Percentiles rank a stretch among this genome's conserved stretches.
Evolutionary conservation across 2,888 invertebrate species (phyloP).

Genomic region (Papilio gigon): DNA sequence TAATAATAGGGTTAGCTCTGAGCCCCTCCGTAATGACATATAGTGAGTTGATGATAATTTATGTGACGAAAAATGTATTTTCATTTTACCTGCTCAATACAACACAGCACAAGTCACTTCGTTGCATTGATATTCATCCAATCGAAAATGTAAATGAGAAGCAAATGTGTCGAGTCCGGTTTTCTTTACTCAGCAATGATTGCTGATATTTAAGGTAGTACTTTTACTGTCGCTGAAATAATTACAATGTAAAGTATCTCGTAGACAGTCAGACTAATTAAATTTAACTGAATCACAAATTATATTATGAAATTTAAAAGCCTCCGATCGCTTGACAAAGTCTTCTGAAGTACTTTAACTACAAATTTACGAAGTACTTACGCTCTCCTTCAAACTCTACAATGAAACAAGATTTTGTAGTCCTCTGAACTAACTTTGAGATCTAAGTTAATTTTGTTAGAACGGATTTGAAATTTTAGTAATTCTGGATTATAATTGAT

Average conservation of each 20-base stretch:
- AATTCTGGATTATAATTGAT: not conserved
- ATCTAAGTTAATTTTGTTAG: not conserved
- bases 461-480: not conserved
- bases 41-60: no score
- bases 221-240: not conserved
- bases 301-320: slow-evolving; percentile 1
- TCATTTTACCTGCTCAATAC: not conserved
- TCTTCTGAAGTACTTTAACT: slow-evolving; percentile 19
- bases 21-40: no score
- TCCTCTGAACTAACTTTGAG: slow-evolving; percentile 6
- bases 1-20: no score
- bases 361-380: slow-evolving; percentile 1
- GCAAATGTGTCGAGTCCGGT: not conserved
- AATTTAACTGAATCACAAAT: not conserved
- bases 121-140: not conserved
- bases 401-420: slow-evolving; percentile 3
- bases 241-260: not conserved
- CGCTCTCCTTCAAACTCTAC: not conserved
- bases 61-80: no score
- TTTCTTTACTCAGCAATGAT: not conserved
- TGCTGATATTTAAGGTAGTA: not conserved
- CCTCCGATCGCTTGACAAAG: not conserved
- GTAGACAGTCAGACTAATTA: not conserved
- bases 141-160: not conserved
- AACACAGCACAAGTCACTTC: not conserved